Evolutionary conservation across 2,113 vertebrate species (phyloP).

Genomic region (Pituophis catenifer): DNA sequence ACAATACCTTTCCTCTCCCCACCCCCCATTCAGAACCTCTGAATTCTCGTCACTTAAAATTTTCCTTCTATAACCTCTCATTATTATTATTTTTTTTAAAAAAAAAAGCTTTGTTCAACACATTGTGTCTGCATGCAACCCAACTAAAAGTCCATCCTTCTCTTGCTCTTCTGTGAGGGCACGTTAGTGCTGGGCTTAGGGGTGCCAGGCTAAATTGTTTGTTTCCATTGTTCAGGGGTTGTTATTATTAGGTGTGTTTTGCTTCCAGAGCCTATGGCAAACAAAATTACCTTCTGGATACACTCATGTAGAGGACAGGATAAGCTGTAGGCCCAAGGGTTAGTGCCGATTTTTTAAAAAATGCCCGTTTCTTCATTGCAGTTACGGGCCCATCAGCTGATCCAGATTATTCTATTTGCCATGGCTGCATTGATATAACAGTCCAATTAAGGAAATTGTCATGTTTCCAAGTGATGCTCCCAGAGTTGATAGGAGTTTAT

Average conservation of each 20-base stretch:
- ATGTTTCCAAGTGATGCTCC: too few species aligned
- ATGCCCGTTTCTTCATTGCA: background rate
- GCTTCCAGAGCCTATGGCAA: background rate
- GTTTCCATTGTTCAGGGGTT: constrained; percentile 40
- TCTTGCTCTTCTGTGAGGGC: constrained; percentile 13
- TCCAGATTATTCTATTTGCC: too few species aligned
- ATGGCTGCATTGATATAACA: background rate
- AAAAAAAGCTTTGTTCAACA: constrained; percentile 33
- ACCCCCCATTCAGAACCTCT: constrained; percentile 31
- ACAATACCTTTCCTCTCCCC: background rate
- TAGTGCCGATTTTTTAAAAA: background rate
- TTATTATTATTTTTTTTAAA: constrained; percentile 6
- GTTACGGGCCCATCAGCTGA: background rate
- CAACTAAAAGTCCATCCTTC: constrained; percentile 11
- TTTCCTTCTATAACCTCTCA: constrained; percentile 35
- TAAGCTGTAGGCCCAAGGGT: background rate
- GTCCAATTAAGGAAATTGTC: background rate
- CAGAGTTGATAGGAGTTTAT: too few species aligned
- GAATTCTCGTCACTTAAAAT: constrained; percentile 43
- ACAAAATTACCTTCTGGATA: background rate
- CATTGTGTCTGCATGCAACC: constrained; percentile 42
- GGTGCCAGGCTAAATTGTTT: constrained; percentile 51
- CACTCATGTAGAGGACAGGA: too few species aligned
- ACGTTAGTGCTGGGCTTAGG: background rate
- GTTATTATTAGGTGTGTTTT: background rate